phyloP scores from a whole-genome alignment of 2,888 invertebrate species.

The Drosophila suboccidentalis region DNA sequence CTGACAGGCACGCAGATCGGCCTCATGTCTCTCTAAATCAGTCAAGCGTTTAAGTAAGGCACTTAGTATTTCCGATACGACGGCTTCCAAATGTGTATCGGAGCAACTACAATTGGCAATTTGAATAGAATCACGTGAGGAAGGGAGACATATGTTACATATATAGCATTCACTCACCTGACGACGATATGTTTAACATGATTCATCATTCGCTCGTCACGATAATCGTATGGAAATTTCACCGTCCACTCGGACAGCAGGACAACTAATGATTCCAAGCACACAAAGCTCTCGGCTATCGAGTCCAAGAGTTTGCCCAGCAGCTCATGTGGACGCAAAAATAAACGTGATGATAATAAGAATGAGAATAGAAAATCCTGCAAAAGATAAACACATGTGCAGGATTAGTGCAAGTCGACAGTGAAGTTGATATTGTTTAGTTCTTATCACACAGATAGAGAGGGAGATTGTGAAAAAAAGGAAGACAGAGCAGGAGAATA shows the following conservation, averaged over 20 bases:
- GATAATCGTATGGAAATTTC: constrained; percentile 86
- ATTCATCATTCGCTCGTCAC: constrained; percentile 86
- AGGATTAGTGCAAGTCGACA: constrained; percentile 8
- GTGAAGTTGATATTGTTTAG: neutral
- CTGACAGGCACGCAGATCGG: constrained; percentile 85
- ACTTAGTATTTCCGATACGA: constrained; percentile 86
- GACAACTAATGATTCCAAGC: constrained; percentile 84
- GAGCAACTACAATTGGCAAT: constrained; percentile 82
- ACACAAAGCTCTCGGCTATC: constrained; percentile 84
- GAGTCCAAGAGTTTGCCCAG: constrained; percentile 84
- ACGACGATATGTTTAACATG: constrained; percentile 86
- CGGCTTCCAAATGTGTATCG: constrained; percentile 85
- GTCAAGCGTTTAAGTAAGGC: constrained; percentile 86
- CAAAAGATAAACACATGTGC: constrained; percentile 45
- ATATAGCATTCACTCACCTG: constrained; percentile 84
- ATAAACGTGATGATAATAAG: constrained; percentile 85
- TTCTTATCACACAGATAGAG: neutral
- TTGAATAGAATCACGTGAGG: neutral
- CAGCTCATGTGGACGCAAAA: constrained; percentile 85
- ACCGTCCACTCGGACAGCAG: constrained; percentile 85
- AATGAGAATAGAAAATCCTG: constrained; percentile 86
- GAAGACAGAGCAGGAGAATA: neutral
- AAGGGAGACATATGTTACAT: neutral
- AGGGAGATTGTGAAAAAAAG: neutral
- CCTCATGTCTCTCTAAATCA: constrained; percentile 86